Base-by-base conservation (phyloP, 2,797 vertebrate genomes). In the Propithecus perrieri region DNA sequence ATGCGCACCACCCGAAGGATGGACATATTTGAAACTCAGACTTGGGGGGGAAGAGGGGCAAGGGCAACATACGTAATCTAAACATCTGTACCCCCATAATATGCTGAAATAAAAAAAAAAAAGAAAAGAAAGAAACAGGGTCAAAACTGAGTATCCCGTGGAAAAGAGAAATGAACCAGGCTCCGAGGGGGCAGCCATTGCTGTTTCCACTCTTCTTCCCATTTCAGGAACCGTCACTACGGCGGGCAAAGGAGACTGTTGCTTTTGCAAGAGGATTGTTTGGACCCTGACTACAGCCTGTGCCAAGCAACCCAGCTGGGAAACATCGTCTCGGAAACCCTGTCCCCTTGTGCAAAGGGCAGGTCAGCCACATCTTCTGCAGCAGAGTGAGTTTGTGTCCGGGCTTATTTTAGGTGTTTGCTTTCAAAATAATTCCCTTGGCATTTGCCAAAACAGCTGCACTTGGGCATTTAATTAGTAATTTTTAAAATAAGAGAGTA, bases 401-500 rank as follows among this genome's bases (percentile, higher is more conserved):
- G 57, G 41, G 30, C 35, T 53, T 65, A 65, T 85, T 87, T 79
- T 74, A 65, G 76, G 81, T 89, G 57, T 96, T 95, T 78, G 57
- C 85, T 93, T 92, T 89, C 78, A 89, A 79, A 97, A 94, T 80
- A 83, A 86, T 75, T 94, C 76, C 63, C 69, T 69, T 65, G 53
- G 63, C 53, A 22, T 78, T 50, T 76, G 35, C 78, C 92, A 92
- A 38, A 71, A 35, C 67, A 81, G 72, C 72, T 92, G 88, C n/a
- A n/a, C 78, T 61, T 41, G 46, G 63, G 67, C 81, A 75, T 83
- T 50, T 69, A 91, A 85, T 67, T 41, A 17, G 59, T 7, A 15
- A 65, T 95, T 96, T 97, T 86, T 61, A 93, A 91, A 94, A 94
- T 80, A 74, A 71, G 71, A 80, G 61, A 0, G 33, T 59, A 57